Base-by-base conservation (phyloP, 2,113 vertebrate genomes). In the Rafetus swinhoei region DNA sequence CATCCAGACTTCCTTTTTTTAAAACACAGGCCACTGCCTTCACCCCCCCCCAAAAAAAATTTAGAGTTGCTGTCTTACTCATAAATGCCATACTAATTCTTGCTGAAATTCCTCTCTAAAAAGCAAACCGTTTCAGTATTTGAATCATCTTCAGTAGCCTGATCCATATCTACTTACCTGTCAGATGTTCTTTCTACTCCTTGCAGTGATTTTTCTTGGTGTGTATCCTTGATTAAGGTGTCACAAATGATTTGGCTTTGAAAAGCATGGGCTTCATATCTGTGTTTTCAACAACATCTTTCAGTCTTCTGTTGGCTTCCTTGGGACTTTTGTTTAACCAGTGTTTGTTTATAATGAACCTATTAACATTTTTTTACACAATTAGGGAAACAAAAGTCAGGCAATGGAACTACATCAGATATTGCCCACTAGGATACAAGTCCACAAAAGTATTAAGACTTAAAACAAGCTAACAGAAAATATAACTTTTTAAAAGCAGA, bases 41-140 rank as follows among this genome's bases (percentile, higher is more conserved):
- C 72, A 93, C 74, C 45, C 5, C 45, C 45, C 45, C 45, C 45
- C 45, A 35, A 13, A 12, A 52, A 72, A 62, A 54, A 85, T 24
- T 25, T 9, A 14, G 22, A 50, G 11, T 5, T 81, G 16, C 35
- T 92, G 35, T 57, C 50, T 77, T 90, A 12, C 82, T 87, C 32
- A 3, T 91, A 74, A 89, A 93, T 84, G 91, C 87, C 27, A 69
- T 57, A 83, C 35, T 27, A 84, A 21, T 93, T 94, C 52, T 72
- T 72, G 35, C 79, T 35, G 89, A 96, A 90, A 82, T 56, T 14
- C 25, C 39, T 86, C 4, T 95, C 77, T 39, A 55, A 59, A 92
- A 90, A 85, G 12, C 54, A 62, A 77, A 45, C 53, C 7, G 88
- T 84, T 87, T 88, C 19, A 57, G 54, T 90, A 62, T 84, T 96